Conservation (phyloP, 2,113 vertebrate genomes). For the Chloebia gouldiae region DNA sequence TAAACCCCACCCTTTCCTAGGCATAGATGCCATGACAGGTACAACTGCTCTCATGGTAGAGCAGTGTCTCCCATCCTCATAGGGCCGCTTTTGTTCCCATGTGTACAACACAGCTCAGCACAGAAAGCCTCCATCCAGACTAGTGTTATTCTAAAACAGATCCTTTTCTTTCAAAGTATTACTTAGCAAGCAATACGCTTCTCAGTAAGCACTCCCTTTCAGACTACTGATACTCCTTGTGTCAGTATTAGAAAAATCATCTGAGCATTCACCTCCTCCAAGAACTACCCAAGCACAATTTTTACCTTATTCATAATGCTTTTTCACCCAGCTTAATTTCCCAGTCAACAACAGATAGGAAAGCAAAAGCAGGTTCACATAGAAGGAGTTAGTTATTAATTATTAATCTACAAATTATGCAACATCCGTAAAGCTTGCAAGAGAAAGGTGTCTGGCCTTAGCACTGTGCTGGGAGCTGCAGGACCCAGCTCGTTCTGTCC, state of each 20-base stretch:
- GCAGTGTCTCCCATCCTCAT: not conserved
- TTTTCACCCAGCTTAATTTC: not conserved
- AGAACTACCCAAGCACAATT: not conserved
- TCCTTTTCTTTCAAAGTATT: not conserved
- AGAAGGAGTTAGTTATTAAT: not conserved
- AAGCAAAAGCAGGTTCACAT: not conserved
- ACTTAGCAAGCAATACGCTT: not conserved
- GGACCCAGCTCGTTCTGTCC: accelerated
- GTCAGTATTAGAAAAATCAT: not conserved
- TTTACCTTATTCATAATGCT: not conserved
- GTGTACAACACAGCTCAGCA: not conserved
- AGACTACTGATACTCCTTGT: not conserved
- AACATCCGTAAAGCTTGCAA: not conserved
- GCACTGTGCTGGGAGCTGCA: not conserved
- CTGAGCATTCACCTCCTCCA: not conserved
- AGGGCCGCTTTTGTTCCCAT: not conserved
- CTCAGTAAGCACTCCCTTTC: not conserved
- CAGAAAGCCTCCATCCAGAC: not conserved
- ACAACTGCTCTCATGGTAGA: not conserved
- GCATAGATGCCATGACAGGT: not conserved
- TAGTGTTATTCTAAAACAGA: not conserved
- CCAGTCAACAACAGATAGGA: not conserved
- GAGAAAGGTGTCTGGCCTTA: not conserved
- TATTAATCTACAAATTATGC: not conserved
- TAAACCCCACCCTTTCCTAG: not conserved